phyloP scores from a whole-genome alignment of 2,797 vertebrate genomes.

The Argyrosomus regius region DNA sequence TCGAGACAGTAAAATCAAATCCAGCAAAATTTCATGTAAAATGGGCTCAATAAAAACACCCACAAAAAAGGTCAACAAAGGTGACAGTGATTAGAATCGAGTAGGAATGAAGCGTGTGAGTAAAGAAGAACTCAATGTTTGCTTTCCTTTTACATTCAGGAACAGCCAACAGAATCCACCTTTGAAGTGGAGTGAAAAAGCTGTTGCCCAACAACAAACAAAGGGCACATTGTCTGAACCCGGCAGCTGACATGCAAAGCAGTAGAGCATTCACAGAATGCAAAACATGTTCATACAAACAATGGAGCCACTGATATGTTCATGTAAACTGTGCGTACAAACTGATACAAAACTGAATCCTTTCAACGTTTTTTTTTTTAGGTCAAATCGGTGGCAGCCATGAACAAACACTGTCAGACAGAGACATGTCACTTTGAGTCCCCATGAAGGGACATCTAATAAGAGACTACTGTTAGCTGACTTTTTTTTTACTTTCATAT shows the following conservation, averaged over 20 bases:
- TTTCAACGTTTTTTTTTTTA: slow-evolving; percentile 32
- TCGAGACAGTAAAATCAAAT: slow-evolving; percentile 36
- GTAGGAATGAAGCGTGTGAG: slow-evolving; percentile 44
- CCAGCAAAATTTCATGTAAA: background rate
- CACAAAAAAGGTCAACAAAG: slow-evolving; percentile 17
- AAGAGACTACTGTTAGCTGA: background rate
- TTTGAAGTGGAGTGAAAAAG: slow-evolving; percentile 81
- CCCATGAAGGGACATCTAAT: background rate
- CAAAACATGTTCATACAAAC: slow-evolving; percentile 75
- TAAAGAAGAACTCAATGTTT: slow-evolving; percentile 59
- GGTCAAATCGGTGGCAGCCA: slow-evolving; percentile 6
- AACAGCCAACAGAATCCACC: slow-evolving; percentile 61
- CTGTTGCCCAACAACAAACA: slow-evolving; percentile 82
- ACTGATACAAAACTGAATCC: slow-evolving; percentile 38
- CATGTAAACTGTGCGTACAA: slow-evolving; percentile 60
- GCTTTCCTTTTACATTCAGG: slow-evolving; percentile 61
- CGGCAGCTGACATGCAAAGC: slow-evolving; percentile 79
- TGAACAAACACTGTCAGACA: background rate
- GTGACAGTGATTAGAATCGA: slow-evolving; percentile 27
- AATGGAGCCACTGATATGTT: slow-evolving; percentile 64
- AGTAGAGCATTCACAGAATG: slow-evolving; percentile 79
- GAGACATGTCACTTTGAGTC: background rate
- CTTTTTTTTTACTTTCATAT: background rate
- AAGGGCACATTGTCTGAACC: slow-evolving; percentile 77
- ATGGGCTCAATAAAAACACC: slow-evolving; percentile 9